These are phyloP conservation scores for Caenorhabditis sulstoni DNA, from an alignment of 2,888 invertebrate genomes.

Conservation along the genomic window DNA sequence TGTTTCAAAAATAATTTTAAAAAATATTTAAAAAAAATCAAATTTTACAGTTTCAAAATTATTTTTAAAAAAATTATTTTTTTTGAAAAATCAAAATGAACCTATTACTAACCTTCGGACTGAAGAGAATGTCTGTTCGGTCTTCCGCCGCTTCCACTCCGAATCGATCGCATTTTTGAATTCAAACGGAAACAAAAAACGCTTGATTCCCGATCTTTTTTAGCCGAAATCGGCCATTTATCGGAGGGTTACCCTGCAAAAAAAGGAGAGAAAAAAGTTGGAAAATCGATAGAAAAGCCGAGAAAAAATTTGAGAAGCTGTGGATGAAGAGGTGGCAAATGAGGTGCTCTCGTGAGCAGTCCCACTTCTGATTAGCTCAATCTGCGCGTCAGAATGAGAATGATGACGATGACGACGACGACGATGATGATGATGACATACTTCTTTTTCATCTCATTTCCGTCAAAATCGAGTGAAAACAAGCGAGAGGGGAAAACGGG, in stretches of 20 bases:
- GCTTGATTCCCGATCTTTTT: constrained; percentile 4
- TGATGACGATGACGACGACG: too few relatives aligned
- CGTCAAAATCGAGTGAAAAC: not conserved
- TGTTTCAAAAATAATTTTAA: too few relatives aligned
- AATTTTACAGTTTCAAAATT: too few relatives aligned
- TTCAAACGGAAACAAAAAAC: too few relatives aligned
- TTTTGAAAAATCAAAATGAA: not conserved
- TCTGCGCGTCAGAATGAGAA: constrained; percentile 13
- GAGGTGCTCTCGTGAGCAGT: constrained; percentile 35
- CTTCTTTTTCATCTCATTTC: constrained; percentile 9
- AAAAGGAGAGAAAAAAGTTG: not conserved
- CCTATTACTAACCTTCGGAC: constrained; percentile 34
- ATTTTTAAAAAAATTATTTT: too few relatives aligned
- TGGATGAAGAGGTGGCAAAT: constrained; percentile 39
- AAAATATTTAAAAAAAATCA: too few relatives aligned
- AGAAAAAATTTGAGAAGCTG: not conserved
- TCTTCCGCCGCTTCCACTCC: constrained; percentile 33
- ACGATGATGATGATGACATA: constrained; percentile 34
- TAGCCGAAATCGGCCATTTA: not conserved
- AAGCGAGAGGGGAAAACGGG: constrained; percentile 4
- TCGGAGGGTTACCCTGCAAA: too few relatives aligned
- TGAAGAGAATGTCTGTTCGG: constrained; percentile 42
- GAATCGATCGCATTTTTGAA: constrained; percentile 20
- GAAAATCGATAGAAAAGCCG: not conserved
- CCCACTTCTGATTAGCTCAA: constrained; percentile 30